phyloP scores from a whole-genome alignment of 2,797 vertebrate species.

The Oreonectes daqikongensis region DNA sequence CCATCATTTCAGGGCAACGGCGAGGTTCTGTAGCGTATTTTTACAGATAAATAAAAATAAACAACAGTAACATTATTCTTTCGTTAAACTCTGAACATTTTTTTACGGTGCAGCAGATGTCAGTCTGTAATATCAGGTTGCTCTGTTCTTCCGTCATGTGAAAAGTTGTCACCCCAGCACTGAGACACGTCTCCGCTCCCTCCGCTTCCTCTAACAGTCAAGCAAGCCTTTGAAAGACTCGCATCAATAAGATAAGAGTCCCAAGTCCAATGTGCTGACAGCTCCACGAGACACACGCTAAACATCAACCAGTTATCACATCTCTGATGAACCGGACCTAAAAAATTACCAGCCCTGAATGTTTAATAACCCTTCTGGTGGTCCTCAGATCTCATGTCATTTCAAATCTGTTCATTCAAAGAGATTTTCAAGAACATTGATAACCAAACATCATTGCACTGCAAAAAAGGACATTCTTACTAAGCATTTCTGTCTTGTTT shows the following conservation, averaged over 20 bases:
- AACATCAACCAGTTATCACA: conserved; percentile 25
- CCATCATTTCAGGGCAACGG: background rate
- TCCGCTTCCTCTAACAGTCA: background rate
- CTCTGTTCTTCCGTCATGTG: background rate
- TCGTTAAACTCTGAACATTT: background rate
- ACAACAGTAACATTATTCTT: too few species aligned
- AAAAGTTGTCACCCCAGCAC: background rate
- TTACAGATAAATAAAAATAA: too few species aligned
- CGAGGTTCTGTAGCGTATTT: background rate
- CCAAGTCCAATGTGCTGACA: background rate
- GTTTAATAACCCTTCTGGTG: too few species aligned
- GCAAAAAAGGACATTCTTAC: too few species aligned
- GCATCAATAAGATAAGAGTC: conserved; percentile 34
- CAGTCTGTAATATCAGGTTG: background rate
- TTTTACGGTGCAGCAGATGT: background rate
- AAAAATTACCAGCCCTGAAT: background rate
- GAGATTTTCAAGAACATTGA: too few species aligned
- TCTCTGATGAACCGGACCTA: conserved; percentile 1
- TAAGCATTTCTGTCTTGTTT: too few species aligned
- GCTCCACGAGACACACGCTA: background rate
- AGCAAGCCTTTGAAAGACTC: conserved; percentile 27
- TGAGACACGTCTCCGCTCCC: background rate
- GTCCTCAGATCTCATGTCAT: too few species aligned
- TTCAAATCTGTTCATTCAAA: too few species aligned
- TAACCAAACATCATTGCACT: too few species aligned